A percentile compares a stretch with the other conserved stretches of the same genome.
These are phyloP conservation scores for Zaprionus lineosus DNA, from an alignment of 2,888 invertebrate species.

Conservation along the genomic window DNA sequence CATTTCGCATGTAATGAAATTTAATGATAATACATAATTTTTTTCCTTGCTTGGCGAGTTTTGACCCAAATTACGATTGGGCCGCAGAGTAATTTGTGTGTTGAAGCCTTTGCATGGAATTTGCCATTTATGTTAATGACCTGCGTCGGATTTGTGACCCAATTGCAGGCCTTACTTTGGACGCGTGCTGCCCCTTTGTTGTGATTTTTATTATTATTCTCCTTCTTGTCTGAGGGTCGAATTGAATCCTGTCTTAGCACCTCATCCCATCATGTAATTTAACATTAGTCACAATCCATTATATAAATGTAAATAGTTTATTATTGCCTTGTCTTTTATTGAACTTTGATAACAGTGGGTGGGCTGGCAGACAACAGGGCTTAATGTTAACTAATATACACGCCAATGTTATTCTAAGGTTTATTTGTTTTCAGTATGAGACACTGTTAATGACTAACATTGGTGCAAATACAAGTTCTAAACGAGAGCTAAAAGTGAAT, in stretches of 20 bases:
- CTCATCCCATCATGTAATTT: slow-evolving; percentile 42
- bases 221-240: neutral
- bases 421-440: no score
- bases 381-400: no score
- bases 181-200: slow-evolving; percentile 29
- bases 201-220: no score
- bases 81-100: slow-evolving; percentile 41
- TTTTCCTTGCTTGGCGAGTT: slow-evolving; percentile 33
- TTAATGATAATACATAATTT: slow-evolving; percentile 79
- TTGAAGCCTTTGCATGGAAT: slow-evolving; percentile 31
- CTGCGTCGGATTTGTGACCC: slow-evolving; percentile 44
- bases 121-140: slow-evolving; percentile 55
- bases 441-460: neutral
- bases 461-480: no score
- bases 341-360: slow-evolving; percentile 46
- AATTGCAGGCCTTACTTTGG: slow-evolving; percentile 29
- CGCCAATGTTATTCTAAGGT: no score
- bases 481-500: no score
- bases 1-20: slow-evolving; percentile 69
- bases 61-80: slow-evolving; percentile 76
- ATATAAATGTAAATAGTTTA: slow-evolving; percentile 26
- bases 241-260: slow-evolving; percentile 29
- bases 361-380: neutral
- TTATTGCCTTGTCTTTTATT: slow-evolving; percentile 11
- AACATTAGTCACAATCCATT: slow-evolving; percentile 57